A percentile compares a stretch with the other conserved stretches of the same genome.
These are phyloP conservation scores for Diabrotica balteata DNA, from an alignment of 2,888 invertebrate species.

Conservation along the genomic window DNA sequence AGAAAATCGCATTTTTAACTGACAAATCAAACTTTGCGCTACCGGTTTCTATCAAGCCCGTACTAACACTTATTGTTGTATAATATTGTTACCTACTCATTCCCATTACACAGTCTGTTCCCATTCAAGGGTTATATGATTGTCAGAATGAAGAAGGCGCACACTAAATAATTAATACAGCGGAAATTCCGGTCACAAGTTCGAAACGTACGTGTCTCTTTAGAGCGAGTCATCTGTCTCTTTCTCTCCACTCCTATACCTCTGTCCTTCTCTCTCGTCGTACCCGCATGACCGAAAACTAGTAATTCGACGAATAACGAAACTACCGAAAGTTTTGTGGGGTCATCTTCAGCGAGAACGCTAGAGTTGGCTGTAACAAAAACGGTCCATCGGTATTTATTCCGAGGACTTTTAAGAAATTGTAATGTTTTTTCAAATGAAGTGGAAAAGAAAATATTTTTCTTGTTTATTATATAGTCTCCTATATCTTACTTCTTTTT, in stretches of 20 bases:
- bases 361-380: background rate
- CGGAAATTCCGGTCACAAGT: slow-evolving; percentile 24
- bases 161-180: slow-evolving; percentile 25
- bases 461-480: too few species aligned
- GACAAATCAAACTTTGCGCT: too few species aligned
- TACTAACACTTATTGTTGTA: background rate
- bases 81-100: background rate
- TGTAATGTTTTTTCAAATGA: too few species aligned
- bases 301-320: background rate
- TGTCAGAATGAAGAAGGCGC: slow-evolving; percentile 9
- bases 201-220: slow-evolving; percentile 17
- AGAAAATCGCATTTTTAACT: too few species aligned
- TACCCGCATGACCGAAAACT: slow-evolving; percentile 25
- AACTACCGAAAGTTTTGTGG: slow-evolving; percentile 13
- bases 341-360: slow-evolving; percentile 5
- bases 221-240: slow-evolving; percentile 7
- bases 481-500: too few species aligned
- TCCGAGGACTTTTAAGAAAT: too few species aligned
- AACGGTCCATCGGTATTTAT: too few species aligned
- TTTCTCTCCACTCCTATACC: background rate
- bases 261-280: background rate
- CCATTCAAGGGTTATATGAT: slow-evolving; percentile 3
- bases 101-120: slow-evolving; percentile 5
- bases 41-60: too few species aligned
- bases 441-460: too few species aligned